Conservation (phyloP, 2,888 invertebrate genomes). For the Elysia crispata region DNA sequence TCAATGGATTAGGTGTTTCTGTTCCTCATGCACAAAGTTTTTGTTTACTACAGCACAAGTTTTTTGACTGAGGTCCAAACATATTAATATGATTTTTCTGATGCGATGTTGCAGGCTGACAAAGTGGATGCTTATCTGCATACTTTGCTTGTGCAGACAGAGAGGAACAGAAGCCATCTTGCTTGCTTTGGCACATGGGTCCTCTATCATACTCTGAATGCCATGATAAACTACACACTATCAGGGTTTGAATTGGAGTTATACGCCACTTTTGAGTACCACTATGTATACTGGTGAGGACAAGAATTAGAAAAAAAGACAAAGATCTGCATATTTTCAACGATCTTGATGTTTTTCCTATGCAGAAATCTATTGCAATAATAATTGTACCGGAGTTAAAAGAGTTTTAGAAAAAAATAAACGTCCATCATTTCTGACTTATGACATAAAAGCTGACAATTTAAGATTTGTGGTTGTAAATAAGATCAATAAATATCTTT, state of each 20-base stretch:
- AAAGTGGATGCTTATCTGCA: slow-evolving; percentile 91
- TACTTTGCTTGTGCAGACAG: slow-evolving; percentile 83
- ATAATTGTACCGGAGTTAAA: no score
- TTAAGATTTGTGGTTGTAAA: no score
- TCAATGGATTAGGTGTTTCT: no score
- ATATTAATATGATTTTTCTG: no score
- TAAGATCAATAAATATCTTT: no score
- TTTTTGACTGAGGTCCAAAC: no score
- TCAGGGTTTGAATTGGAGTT: slow-evolving; percentile 96
- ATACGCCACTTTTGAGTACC: slow-evolving; percentile 96
- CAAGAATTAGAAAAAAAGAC: not conserved
- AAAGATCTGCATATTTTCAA: not conserved
- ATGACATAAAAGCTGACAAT: no score
- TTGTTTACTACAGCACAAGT: no score
- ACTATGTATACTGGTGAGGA: slow-evolving; percentile 86
- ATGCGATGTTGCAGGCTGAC: slow-evolving; percentile 83
- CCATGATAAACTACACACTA: slow-evolving; percentile 93
- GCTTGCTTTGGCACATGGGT: slow-evolving; percentile 96
- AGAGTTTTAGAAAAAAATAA: no score
- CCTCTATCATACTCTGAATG: slow-evolving; percentile 88
- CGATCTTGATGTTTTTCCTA: not conserved
- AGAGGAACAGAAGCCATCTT: slow-evolving; percentile 84
- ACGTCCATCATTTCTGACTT: no score
- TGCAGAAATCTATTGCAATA: no score
- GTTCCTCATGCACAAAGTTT: no score